Evolutionary conservation across 2,113 vertebrate species (phyloP).

Genomic region (Coryphaenoides rupestris): DNA sequence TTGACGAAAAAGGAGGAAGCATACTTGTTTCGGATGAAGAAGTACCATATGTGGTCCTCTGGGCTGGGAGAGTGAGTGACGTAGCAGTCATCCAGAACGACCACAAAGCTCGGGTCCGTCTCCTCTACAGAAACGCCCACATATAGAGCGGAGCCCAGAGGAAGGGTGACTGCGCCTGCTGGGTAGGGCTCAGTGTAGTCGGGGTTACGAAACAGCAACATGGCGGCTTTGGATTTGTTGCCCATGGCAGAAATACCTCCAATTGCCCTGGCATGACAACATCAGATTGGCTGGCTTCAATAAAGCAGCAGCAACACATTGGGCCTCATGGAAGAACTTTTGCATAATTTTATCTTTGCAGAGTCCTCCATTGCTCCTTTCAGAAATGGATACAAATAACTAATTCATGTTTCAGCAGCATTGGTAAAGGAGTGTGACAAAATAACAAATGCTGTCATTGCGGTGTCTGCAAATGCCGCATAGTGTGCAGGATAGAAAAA

Average conservation of each 20-base stretch:
- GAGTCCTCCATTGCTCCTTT: no score
- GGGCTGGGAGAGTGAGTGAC: conserved; percentile 35
- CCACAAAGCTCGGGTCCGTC: conserved; percentile 31
- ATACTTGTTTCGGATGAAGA: conserved; percentile 60
- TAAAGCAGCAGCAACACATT: no score
- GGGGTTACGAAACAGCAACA: conserved; percentile 51
- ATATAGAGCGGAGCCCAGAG: conserved; percentile 47
- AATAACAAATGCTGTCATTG: no score
- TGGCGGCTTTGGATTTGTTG: conserved; percentile 25
- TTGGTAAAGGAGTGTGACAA: no score
- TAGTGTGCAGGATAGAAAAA: no score
- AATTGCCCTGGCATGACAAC: conserved; percentile 26
- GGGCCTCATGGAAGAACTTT: no score
- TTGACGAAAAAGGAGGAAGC: neutral
- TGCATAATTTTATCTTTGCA: no score
- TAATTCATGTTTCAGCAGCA: no score
- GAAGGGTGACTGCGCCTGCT: conserved; percentile 29
- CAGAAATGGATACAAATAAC: no score
- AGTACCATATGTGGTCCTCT: conserved; percentile 19
- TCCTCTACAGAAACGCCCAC: conserved; percentile 44
- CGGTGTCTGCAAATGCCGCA: no score
- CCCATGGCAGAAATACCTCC: conserved; percentile 32
- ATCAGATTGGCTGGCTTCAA: neutral
- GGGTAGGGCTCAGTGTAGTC: conserved; percentile 43
- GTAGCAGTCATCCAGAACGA: conserved; percentile 61